phyloP scores from a whole-genome alignment of 2,113 vertebrate genomes.

The Phasianus colchicus region DNA sequence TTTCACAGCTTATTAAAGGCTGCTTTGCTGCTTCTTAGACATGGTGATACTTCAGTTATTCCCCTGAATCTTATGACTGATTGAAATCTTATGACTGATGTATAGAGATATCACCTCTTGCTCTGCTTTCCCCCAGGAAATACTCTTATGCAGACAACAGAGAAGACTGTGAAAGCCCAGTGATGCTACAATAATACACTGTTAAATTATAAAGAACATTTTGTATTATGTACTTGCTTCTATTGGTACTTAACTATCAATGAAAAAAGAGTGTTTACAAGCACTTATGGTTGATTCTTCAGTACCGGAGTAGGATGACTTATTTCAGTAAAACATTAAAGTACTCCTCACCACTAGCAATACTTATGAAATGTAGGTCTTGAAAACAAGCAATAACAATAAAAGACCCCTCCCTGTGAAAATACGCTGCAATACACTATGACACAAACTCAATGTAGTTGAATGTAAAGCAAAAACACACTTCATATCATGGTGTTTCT shows the following conservation, averaged over 20 bases:
- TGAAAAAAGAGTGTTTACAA: background rate
- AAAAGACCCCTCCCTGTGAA: background rate
- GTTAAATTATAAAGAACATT: background rate
- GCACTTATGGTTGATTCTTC: background rate
- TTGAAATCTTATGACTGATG: too few relatives aligned
- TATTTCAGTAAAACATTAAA: background rate
- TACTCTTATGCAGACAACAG: background rate
- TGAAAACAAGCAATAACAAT: background rate
- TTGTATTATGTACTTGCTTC: background rate
- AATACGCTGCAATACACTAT: background rate
- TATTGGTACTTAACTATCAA: background rate
- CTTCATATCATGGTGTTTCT: slow-evolving; percentile 8
- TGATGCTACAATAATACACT: background rate
- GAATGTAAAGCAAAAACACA: background rate
- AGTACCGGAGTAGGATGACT: background rate
- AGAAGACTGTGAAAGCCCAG: background rate
- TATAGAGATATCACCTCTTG: background rate
- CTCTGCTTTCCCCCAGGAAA: background rate
- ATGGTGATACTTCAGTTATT: background rate
- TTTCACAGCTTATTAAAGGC: background rate
- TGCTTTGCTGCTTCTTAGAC: background rate
- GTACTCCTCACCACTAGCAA: background rate
- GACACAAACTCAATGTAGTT: background rate
- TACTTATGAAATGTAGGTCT: background rate
- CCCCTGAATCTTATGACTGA: background rate